phyloP scores from a whole-genome alignment of 2,888 invertebrate species.

The Microplitis manilae region DNA sequence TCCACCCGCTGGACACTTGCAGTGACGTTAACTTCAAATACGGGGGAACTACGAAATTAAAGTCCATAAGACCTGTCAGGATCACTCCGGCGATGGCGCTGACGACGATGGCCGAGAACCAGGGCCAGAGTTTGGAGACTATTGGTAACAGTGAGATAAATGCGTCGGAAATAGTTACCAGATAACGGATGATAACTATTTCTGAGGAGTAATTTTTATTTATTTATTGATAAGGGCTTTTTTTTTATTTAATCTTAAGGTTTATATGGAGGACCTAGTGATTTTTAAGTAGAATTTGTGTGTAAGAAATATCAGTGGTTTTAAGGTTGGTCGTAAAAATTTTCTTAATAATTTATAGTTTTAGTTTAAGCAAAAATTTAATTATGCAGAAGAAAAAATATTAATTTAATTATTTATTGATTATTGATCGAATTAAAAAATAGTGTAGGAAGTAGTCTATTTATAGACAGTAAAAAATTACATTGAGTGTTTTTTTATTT shows the following conservation, averaged over 20 bases:
- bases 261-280: background rate
- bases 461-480: no score
- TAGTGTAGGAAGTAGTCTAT: no score
- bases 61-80: slow-evolving; percentile 78
- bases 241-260: background rate
- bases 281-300: background rate
- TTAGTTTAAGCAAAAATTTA: background rate
- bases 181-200: slow-evolving; percentile 65
- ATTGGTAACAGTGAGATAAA: background rate
- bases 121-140: slow-evolving; percentile 61
- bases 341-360: background rate
- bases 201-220: slow-evolving; percentile 50
- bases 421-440: no score
- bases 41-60: slow-evolving; percentile 85
- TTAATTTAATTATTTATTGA: no score
- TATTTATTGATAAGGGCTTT: background rate
- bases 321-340: background rate
- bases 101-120: slow-evolving; percentile 59
- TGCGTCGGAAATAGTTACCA: slow-evolving; percentile 51
- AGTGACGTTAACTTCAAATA: slow-evolving; percentile 85
- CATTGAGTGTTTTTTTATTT: no score
- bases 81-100: slow-evolving; percentile 51
- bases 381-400: no score
- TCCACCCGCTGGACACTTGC: slow-evolving; percentile 84
- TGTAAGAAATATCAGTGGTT: background rate